A percentile compares a stretch with the other conserved stretches of the same genome.
Conservation (phyloP, 1,140 invertebrate species). For the Pseudomyrmex concolor region DNA sequence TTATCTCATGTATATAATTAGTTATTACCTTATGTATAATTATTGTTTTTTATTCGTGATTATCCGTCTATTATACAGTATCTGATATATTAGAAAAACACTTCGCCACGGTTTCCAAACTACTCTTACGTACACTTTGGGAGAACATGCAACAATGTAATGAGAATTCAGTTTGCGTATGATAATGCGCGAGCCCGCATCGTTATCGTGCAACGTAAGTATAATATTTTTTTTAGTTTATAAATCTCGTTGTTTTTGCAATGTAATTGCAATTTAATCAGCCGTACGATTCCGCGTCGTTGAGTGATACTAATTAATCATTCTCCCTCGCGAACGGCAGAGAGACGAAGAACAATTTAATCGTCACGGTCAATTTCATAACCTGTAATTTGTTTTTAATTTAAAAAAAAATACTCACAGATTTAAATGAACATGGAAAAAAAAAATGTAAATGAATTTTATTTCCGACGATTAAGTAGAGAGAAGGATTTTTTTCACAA, state of each 20-base stretch:
- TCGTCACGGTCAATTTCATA: slow-evolving; percentile 10
- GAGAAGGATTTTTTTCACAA: neutral
- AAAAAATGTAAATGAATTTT: slow-evolving; percentile 4
- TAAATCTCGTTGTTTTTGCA: neutral
- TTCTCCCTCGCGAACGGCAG: neutral
- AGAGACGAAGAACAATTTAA: slow-evolving; percentile 14
- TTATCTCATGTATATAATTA: slow-evolving; percentile 10
- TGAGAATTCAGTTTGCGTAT: neutral
- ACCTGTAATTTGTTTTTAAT: slow-evolving; percentile 12
- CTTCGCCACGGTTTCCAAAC: neutral
- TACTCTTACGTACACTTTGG: neutral
- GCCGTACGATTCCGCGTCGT: neutral
- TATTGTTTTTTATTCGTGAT: neutral
- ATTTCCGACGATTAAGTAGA: neutral
- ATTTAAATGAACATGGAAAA: slow-evolving; percentile 1
- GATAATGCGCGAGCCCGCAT: neutral
- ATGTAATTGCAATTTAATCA: slow-evolving; percentile 14
- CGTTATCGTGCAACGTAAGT: neutral
- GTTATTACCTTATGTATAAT: neutral
- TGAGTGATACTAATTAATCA: slow-evolving; percentile 21
- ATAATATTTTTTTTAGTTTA: slow-evolving; percentile 1
- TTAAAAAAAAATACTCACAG: neutral
- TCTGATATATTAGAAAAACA: neutral
- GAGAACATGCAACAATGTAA: neutral
- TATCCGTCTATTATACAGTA: neutral